Conservation (phyloP, 1,140 invertebrate species). For the Sarcophaga bullata region DNA sequence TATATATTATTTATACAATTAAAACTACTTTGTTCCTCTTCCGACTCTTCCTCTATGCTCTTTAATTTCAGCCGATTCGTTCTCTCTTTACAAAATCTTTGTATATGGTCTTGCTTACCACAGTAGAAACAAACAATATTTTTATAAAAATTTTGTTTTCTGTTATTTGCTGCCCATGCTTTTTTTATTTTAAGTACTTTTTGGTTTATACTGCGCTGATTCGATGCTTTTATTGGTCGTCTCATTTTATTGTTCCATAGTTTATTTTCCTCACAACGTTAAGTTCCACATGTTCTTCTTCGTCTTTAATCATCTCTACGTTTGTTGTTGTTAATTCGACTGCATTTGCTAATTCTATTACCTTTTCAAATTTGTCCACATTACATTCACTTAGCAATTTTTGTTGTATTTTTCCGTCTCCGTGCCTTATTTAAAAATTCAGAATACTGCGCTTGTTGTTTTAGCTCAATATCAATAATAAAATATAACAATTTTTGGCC, state of each 20-base stretch:
- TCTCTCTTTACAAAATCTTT: neutral
- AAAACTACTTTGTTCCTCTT: neutral
- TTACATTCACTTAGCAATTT: neutral
- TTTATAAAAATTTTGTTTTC: neutral
- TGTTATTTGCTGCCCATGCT: neutral
- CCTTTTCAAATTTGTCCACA: neutral
- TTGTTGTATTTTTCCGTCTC: neutral
- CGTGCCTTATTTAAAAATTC: neutral
- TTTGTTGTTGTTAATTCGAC: neutral
- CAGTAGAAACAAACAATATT: neutral
- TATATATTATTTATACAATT: neutral
- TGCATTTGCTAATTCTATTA: neutral
- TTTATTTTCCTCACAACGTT: neutral
- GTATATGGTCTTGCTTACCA: neutral
- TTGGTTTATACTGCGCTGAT: neutral
- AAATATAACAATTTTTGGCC: neutral
- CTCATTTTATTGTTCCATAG: neutral
- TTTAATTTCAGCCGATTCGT: neutral
- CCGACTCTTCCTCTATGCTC: neutral
- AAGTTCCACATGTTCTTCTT: neutral
- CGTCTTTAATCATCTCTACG: neutral
- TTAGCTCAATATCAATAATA: constrained; percentile 6
- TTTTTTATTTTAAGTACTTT: neutral
- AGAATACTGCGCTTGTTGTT: constrained; percentile 10
- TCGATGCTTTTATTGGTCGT: neutral